Conservation (phyloP, 2,797 vertebrate species). For the Phrynocephalus forsythii region DNA sequence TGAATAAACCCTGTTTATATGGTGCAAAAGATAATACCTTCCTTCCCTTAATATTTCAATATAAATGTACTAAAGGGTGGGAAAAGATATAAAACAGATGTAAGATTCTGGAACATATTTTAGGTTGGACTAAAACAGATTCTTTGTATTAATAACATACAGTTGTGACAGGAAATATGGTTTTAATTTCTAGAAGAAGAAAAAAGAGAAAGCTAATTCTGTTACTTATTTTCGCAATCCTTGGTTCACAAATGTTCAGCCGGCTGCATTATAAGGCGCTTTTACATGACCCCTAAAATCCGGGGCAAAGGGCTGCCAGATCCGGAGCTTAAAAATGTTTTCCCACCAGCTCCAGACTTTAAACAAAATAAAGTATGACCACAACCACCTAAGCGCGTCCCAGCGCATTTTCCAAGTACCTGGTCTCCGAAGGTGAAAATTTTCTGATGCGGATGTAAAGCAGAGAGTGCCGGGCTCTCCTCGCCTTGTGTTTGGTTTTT, state of each 20-base stretch:
- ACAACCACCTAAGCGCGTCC: too few species aligned
- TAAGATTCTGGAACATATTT: slow-evolving; percentile 74
- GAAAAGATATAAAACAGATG: slow-evolving; percentile 78
- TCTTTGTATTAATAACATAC: slow-evolving; percentile 85
- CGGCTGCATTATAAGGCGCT: slow-evolving; percentile 75
- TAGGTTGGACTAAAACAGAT: slow-evolving; percentile 81
- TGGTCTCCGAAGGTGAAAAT: too few species aligned
- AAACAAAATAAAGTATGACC: too few species aligned
- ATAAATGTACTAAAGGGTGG: slow-evolving; percentile 69
- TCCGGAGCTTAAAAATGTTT: too few species aligned
- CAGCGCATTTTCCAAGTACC: too few species aligned
- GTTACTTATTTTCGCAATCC: slow-evolving; percentile 80
- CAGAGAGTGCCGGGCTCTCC: too few species aligned
- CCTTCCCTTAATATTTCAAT: slow-evolving; percentile 75
- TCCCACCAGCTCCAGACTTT: too few species aligned
- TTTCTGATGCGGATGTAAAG: too few species aligned
- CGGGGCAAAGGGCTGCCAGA: too few species aligned
- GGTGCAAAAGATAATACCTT: slow-evolving; percentile 52
- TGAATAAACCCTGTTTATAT: slow-evolving; percentile 58
- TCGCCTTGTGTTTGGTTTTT: too few species aligned
- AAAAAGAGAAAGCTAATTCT: slow-evolving; percentile 84
- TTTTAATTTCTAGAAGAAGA: slow-evolving; percentile 78
- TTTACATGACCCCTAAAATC: too few species aligned
- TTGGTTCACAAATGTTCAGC: slow-evolving; percentile 76
- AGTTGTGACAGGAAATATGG: slow-evolving; percentile 86